phyloP scores from a whole-genome alignment of 2,888 invertebrate species.

The Drosophila ustulata region DNA sequence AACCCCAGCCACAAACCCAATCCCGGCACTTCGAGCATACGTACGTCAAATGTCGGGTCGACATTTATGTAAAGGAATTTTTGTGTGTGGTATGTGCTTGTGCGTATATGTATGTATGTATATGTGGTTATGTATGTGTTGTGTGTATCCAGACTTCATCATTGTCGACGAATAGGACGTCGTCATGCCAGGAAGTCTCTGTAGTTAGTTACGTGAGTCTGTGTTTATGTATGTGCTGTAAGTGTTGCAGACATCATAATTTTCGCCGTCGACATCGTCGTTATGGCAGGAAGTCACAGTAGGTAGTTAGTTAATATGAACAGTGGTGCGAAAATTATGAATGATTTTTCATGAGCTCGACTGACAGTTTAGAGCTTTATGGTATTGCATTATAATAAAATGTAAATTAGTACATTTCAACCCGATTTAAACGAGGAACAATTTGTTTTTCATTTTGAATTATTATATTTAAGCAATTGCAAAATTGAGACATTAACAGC shows the following conservation, averaged over 20 bases:
- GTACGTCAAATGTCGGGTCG: constrained; percentile 64
- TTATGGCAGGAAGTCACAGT: constrained; percentile 77
- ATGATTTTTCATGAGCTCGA: constrained; percentile 39
- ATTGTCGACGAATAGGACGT: neutral
- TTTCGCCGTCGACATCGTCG: constrained; percentile 45
- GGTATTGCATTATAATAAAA: neutral
- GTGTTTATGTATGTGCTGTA: neutral
- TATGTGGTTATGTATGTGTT: constrained; percentile 23
- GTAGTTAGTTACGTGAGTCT: neutral
- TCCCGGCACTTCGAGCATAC: constrained; percentile 24
- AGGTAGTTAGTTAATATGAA: constrained; percentile 80
- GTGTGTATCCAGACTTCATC: constrained; percentile 21
- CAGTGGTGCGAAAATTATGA: constrained; percentile 78
- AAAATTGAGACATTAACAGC: neutral
- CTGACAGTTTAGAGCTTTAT: constrained; percentile 44
- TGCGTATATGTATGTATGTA: constrained; percentile 5
- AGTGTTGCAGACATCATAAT: neutral
- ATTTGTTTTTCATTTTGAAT: too few relatives aligned
- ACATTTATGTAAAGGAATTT: constrained; percentile 8
- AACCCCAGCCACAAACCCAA: constrained; percentile 39
- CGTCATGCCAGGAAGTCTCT: neutral
- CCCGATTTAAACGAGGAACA: too few relatives aligned
- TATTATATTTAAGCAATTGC: neutral
- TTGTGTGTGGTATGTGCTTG: neutral
- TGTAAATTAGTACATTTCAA: neutral